Evolutionary conservation across 2,888 invertebrate genomes (phyloP).

Genomic region (Drosophila tripunctata): DNA sequence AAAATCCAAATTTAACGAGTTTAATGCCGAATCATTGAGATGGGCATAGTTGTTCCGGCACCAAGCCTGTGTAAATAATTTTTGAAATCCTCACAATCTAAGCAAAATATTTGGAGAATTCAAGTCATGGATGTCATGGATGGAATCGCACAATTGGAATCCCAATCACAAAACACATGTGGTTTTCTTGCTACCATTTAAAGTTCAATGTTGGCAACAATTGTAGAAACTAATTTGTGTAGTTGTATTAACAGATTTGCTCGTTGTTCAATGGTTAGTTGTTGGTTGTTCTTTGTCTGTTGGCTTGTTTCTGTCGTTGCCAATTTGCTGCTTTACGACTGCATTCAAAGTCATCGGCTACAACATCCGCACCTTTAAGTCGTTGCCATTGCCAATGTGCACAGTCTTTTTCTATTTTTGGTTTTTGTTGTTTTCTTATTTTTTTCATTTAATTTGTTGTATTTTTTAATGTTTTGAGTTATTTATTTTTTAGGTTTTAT

Average conservation of each 20-base stretch:
- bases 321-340: conserved; percentile 70
- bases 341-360: conserved; percentile 58
- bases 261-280: background rate
- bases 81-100: conserved; percentile 1
- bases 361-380: conserved; percentile 70
- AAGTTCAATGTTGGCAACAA: conserved; percentile 76
- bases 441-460: conserved; percentile 11
- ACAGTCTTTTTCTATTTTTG: too few species aligned
- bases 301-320: conserved; percentile 38
- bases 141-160: conserved; percentile 27
- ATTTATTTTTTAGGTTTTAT: conserved; percentile 51
- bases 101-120: background rate
- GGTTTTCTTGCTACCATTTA: conserved; percentile 69
- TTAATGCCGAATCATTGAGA: conserved; percentile 40
- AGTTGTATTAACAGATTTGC: conserved; percentile 35
- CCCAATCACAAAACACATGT: conserved; percentile 57
- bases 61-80: conserved; percentile 5
- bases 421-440: conserved; percentile 28
- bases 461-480: conserved; percentile 37
- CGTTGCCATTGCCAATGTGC: conserved; percentile 31
- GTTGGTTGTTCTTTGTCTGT: conserved; percentile 24
- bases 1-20: conserved; percentile 29
- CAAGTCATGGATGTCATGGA: conserved; percentile 10
- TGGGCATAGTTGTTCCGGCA: conserved; percentile 7
- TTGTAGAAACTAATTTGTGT: conserved; percentile 71